Conservation (phyloP, 2,797 vertebrate genomes). For the Chanos chanos region DNA sequence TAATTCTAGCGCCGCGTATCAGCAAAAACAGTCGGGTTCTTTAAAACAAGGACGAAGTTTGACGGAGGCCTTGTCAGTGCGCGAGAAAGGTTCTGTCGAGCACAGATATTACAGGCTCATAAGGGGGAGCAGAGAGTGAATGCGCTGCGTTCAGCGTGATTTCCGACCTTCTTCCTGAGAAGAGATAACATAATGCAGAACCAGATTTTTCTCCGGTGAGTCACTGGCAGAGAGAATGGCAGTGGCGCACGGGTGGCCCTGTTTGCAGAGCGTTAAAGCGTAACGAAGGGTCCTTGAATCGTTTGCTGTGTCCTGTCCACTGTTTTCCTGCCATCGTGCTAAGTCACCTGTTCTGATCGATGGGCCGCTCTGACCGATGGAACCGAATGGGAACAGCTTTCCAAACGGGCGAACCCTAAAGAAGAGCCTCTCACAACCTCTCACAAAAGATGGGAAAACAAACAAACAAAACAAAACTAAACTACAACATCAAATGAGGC, state of each 20-base stretch:
- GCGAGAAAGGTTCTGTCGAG: background rate
- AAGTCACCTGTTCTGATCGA: constrained; percentile 23
- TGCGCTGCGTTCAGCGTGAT: constrained; percentile 31
- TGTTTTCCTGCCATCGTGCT: constrained; percentile 22
- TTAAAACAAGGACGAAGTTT: too few species aligned
- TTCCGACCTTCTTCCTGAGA: constrained; percentile 39
- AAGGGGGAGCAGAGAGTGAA: background rate
- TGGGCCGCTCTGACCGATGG: too few species aligned
- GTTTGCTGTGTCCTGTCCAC: constrained; percentile 24
- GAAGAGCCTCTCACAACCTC: too few species aligned
- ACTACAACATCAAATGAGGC: too few species aligned
- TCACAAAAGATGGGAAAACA: background rate
- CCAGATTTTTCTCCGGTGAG: constrained; percentile 52
- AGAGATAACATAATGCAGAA: constrained; percentile 49
- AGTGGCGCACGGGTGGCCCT: constrained; percentile 29
- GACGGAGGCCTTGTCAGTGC: too few species aligned
- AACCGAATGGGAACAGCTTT: too few species aligned
- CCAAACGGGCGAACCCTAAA: too few species aligned
- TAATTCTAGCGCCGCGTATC: too few species aligned
- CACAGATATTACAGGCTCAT: background rate
- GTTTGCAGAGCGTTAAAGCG: constrained; percentile 30
- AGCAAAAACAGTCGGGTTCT: too few species aligned
- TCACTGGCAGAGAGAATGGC: constrained; percentile 43
- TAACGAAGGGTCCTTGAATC: constrained; percentile 28
- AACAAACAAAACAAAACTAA: too few species aligned